A percentile compares a stretch with the other conserved stretches of the same genome.
Conservation (phyloP, 2,888 invertebrate species). For the Spialia ferax region DNA sequence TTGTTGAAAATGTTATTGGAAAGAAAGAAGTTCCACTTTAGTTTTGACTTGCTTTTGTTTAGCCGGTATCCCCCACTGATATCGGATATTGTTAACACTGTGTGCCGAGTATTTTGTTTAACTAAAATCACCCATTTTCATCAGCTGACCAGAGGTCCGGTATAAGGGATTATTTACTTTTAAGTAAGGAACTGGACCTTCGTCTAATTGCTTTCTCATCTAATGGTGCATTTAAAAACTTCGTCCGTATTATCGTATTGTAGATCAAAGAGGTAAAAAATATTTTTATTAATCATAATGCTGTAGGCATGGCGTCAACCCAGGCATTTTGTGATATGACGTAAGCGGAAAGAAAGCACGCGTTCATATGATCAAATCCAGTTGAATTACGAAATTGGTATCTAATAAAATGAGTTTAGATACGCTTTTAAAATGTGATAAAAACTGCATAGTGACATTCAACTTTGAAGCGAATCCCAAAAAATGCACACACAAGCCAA, state of each 20-base stretch:
- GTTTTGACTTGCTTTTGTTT: slow-evolving; percentile 33
- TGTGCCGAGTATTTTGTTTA: slow-evolving; percentile 14
- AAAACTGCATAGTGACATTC: slow-evolving; percentile 5
- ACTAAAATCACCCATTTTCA: neutral
- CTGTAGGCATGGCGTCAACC: no score
- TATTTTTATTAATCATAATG: no score
- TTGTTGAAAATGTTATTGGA: neutral
- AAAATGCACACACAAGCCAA: slow-evolving; percentile 48
- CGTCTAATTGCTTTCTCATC: no score
- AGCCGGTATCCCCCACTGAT: neutral
- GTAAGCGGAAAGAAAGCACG: neutral
- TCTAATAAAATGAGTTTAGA: neutral
- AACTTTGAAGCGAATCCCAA: slow-evolving; percentile 28
- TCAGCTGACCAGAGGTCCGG: no score
- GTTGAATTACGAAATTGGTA: neutral
- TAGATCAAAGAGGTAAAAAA: neutral
- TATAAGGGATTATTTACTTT: no score
- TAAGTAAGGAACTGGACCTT: no score
- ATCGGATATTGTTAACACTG: neutral
- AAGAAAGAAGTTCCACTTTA: slow-evolving; percentile 32
- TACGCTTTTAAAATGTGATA: slow-evolving; percentile 14
- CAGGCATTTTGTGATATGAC: neutral
- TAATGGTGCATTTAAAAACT: neutral
- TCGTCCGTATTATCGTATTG: neutral
- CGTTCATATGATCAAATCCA: neutral